These are phyloP conservation scores for Nematopogon swammerdamellus DNA, from an alignment of 2,888 invertebrate species.

Conservation along the genomic window DNA sequence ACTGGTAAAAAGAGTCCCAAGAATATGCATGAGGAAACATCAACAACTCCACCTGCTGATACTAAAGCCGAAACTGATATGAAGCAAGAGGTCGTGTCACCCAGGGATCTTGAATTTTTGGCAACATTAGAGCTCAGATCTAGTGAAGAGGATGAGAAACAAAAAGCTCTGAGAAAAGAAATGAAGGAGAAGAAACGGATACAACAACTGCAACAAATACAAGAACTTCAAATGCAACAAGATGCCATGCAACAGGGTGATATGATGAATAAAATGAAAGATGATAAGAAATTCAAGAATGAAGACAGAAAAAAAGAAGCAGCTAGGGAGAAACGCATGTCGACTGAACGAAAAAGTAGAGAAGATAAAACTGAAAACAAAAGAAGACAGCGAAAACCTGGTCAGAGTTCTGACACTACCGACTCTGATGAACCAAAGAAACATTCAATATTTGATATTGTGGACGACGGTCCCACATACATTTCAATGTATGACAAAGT, in stretches of 20 bases:
- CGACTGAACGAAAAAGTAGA: slow-evolving; percentile 48
- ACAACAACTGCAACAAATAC: slow-evolving; percentile 47
- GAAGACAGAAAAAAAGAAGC: slow-evolving; percentile 47
- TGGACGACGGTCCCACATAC: slow-evolving; percentile 85
- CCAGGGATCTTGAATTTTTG: slow-evolving; percentile 58
- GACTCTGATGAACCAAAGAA: slow-evolving; percentile 83
- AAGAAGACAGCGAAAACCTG: slow-evolving; percentile 30
- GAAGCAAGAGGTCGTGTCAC: slow-evolving; percentile 25
- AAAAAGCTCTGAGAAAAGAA: slow-evolving; percentile 51
- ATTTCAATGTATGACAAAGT: slow-evolving; percentile 98
- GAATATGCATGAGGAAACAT: slow-evolving; percentile 24
- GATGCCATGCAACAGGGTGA: slow-evolving; percentile 41
- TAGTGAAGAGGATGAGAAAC: slow-evolving; percentile 58
- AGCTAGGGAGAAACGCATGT: slow-evolving; percentile 46
- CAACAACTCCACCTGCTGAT: slow-evolving; percentile 9
- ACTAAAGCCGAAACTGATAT: slow-evolving; percentile 16
- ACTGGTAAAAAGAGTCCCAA: slow-evolving; percentile 25
- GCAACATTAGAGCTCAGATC: slow-evolving; percentile 56
- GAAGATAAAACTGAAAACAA: slow-evolving; percentile 42
- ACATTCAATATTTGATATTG: slow-evolving; percentile 88
- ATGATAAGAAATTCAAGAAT: slow-evolving; percentile 36
- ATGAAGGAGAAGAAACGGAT: slow-evolving; percentile 55
- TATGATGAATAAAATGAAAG: slow-evolving; percentile 34
- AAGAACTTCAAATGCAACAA: slow-evolving; percentile 48
- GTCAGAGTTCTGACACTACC: slow-evolving; percentile 62